Evolutionary conservation across 2,888 invertebrate species (phyloP).

Genomic region (Syrphus vitripennis): DNA sequence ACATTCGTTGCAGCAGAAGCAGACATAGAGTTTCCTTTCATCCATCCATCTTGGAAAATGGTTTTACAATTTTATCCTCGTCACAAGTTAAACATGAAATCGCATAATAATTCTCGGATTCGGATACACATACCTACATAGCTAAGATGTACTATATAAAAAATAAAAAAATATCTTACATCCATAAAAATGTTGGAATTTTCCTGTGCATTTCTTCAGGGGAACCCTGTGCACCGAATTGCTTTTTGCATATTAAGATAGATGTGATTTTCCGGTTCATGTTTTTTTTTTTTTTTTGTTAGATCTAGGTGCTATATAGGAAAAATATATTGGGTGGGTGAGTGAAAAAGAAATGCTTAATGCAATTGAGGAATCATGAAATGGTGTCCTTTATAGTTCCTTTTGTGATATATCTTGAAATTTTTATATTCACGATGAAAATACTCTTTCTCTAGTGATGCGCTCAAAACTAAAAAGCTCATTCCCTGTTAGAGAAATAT

Average conservation of each 20-base stretch:
- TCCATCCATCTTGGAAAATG: constrained; percentile 67
- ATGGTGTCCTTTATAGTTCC: constrained; percentile 65
- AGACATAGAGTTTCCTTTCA: constrained; percentile 25
- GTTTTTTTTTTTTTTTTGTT: neutral
- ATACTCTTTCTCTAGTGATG: neutral
- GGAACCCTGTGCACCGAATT: constrained; percentile 40
- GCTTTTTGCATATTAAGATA: constrained; percentile 69
- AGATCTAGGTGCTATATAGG: neutral
- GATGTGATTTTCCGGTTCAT: constrained; percentile 54
- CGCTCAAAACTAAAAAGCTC: constrained; percentile 23
- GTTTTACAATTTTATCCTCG: constrained; percentile 70
- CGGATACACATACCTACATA: constrained; percentile 59
- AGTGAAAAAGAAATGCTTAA: constrained; percentile 49
- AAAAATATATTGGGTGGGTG: neutral
- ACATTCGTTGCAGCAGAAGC: constrained; percentile 37
- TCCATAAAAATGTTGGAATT: constrained; percentile 18
- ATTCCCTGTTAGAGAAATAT: neutral
- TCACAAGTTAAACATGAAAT: constrained; percentile 71
- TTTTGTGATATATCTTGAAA: constrained; percentile 36
- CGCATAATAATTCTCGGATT: constrained; percentile 63
- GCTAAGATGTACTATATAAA: constrained; percentile 17
- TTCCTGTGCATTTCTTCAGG: constrained; percentile 48
- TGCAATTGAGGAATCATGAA: constrained; percentile 69
- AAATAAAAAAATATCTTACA: neutral
- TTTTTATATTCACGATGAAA: constrained; percentile 31